Conservation (phyloP, 2,797 vertebrate genomes). For the Sebastes taczanowskii region DNA sequence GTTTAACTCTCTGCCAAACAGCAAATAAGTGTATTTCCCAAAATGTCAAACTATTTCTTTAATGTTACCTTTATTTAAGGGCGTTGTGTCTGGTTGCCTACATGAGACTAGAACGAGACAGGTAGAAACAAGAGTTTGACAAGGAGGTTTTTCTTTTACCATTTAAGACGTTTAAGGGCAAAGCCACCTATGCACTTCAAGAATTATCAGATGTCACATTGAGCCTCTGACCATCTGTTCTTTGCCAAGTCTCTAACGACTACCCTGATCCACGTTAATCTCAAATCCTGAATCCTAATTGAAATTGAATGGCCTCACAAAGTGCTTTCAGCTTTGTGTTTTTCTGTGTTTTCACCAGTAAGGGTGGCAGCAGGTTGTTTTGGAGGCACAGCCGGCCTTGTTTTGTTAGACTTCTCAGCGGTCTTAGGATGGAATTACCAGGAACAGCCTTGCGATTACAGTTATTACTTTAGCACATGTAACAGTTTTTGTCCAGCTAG, state of each 20-base stretch:
- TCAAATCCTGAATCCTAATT: conserved; percentile 44
- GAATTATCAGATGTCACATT: conserved; percentile 14
- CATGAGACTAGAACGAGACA: not conserved
- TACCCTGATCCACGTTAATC: conserved; percentile 36
- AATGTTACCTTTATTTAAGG: not conserved
- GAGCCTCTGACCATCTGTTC: conserved; percentile 38
- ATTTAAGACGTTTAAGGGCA: not conserved
- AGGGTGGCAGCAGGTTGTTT: not conserved
- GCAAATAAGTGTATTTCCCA: not conserved
- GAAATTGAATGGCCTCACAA: not conserved
- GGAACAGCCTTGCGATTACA: not conserved
- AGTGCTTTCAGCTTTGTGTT: not conserved
- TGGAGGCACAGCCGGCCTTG: not conserved
- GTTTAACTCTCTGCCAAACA: not conserved
- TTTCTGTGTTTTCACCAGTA: not conserved
- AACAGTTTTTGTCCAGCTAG: not conserved
- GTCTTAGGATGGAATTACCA: not conserved
- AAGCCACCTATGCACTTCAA: not conserved
- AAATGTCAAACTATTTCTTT: not conserved
- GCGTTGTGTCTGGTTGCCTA: not conserved
- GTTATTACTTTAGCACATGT: not conserved
- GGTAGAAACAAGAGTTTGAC: not conserved
- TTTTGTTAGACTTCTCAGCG: not conserved
- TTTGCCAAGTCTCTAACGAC: conserved; percentile 27
- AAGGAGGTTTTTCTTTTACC: not conserved